Evolutionary conservation across 2,113 vertebrate genomes (phyloP), one percentile per base, ranked within the genome.

Genomic region (Leptocoma aspasia): DNA sequence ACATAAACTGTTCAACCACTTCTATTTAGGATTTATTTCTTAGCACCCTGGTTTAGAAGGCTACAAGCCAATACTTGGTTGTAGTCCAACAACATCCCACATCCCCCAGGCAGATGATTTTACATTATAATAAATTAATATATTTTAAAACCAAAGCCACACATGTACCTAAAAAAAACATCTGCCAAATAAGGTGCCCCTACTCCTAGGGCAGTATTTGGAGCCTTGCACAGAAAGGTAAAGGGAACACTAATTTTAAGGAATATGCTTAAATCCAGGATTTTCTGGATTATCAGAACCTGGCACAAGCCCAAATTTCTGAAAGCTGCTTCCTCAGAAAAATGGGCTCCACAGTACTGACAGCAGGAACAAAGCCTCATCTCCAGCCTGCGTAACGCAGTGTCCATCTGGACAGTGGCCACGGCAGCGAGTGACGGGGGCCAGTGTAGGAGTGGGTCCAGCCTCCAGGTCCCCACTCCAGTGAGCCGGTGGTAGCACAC

Each of bases 21-120:
- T 91, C 72, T 90, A 49, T 89, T 89, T 84, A 73, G 84, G 91
- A 94, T 92, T 97, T 96, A 96, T 92, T 94, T 90, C 94, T 93
- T 79, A 94, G 82, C 85, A 94, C 95, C 85, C 92, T 92, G 88
- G 76, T 92, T 96, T 95, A 86, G 93, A 92, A 90, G 93, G 95
- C 95, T 96, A 92, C 82, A 93, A 94, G 94, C 95, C 93, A 96
- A 84, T 83, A 45, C 86, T 95, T 95, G 96, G 96, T 96, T 65
- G 57, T 71, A 59, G 33, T 96, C 94, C 96, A 97, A 76, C 80
- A 93, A 86, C 86, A 95, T 95, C 94, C 86, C 83, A 86, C 90
- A 94, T 94, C 95, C 89, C 94, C 83, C 65, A 0, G 93, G 95
- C 92, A 95, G 88, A 89, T 90, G 77, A 94, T 91, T 95, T 95